phyloP scores from a whole-genome alignment of 2,797 vertebrate genomes.

The Limnodromus scolopaceus region DNA sequence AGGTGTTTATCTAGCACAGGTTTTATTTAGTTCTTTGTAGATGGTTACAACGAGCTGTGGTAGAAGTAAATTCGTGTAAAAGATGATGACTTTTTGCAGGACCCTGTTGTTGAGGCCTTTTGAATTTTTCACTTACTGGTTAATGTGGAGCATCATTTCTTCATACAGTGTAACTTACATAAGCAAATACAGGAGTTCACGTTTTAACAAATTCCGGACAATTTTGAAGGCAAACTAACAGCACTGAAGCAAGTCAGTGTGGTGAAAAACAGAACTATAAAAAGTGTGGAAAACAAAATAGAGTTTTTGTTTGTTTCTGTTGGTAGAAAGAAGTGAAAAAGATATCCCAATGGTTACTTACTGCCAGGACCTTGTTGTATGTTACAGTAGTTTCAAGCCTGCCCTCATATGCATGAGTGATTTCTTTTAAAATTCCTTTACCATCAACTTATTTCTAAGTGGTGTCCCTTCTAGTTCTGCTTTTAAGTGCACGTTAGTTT shows the following conservation, averaged over 20 bases:
- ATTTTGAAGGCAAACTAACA: neutral
- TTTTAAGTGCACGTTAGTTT: neutral
- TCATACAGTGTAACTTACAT: fast-evolving
- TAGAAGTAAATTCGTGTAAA: neutral
- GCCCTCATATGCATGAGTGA: fast-evolving
- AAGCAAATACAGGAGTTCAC: neutral
- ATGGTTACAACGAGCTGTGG: neutral
- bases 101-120: neutral
- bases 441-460: neutral
- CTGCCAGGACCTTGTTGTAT: neutral
- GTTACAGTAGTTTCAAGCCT: neutral
- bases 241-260: neutral
- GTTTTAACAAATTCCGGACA: neutral
- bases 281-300: neutral
- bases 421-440: neutral
- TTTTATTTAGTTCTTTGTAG: neutral
- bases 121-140: neutral
- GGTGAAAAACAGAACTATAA: neutral
- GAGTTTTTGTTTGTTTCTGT: neutral
- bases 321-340: neutral
- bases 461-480: neutral
- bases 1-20: neutral
- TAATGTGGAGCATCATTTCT: neutral
- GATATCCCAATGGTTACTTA: neutral
- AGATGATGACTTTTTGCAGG: neutral